These are phyloP conservation scores for Elephas maximus DNA, from an alignment of 2,113 vertebrate species.

Conservation along the genomic window DNA sequence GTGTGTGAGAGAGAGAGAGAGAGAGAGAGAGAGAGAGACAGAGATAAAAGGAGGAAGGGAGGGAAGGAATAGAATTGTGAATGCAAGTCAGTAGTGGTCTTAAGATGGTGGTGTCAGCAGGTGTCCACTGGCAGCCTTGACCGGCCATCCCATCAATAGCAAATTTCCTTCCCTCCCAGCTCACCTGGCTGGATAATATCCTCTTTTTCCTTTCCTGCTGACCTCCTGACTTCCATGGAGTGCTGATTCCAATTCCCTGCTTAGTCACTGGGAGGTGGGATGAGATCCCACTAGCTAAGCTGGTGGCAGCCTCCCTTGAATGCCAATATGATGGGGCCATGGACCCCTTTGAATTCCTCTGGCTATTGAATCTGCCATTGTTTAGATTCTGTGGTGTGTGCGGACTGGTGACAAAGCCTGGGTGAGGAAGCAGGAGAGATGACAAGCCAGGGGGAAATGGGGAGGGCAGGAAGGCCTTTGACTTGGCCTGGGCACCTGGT, in stretches of 20 bases:
- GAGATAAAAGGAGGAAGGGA: background rate
- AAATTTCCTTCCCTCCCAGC: constrained; percentile 23
- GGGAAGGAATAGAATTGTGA: background rate
- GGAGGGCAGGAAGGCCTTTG: background rate
- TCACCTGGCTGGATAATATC: constrained; percentile 43
- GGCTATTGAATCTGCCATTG: constrained; percentile 22
- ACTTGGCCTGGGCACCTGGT: background rate
- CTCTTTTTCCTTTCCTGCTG: constrained; percentile 31
- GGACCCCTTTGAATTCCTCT: background rate
- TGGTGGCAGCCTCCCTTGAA: background rate
- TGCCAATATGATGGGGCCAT: background rate
- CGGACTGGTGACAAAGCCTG: background rate
- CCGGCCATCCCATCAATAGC: background rate
- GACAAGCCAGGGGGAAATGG: background rate
- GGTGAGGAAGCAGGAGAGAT: constrained; percentile 1
- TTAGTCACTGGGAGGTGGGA: background rate
- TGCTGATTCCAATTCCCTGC: background rate
- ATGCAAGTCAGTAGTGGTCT: background rate
- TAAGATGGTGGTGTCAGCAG: background rate
- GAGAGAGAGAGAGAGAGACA: background rate
- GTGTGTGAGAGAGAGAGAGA: background rate
- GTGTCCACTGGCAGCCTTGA: background rate
- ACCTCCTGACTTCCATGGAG: background rate
- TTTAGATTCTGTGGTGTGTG: background rate
- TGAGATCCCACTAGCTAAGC: background rate